Evolutionary conservation across 2,797 vertebrate species (phyloP).

Genomic region (Anableps anableps): DNA sequence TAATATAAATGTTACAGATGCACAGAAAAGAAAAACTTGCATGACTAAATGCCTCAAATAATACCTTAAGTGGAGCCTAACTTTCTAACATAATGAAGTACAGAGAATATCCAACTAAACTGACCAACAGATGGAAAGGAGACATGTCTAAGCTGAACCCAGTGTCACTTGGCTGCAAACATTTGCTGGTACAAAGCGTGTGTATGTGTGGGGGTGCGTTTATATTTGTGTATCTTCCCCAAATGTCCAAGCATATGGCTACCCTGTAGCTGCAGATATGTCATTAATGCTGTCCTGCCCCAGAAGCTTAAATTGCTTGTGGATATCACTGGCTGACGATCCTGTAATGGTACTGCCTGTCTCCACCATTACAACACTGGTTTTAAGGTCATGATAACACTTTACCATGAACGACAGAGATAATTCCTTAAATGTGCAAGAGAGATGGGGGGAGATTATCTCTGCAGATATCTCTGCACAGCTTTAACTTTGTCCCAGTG

Average conservation of each 20-base stretch:
- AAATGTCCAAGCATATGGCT: constrained; percentile 78
- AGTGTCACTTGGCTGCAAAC: constrained; percentile 61
- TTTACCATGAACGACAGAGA: constrained; percentile 68
- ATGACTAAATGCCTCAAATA: constrained; percentile 4
- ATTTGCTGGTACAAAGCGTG: constrained; percentile 29
- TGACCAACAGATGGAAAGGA: constrained; percentile 55
- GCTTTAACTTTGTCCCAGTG: constrained; percentile 48
- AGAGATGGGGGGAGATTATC: constrained; percentile 73
- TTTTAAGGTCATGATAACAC: constrained; percentile 76
- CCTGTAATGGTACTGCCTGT: constrained; percentile 43
- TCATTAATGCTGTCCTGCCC: constrained; percentile 63
- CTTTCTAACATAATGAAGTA: constrained; percentile 9
- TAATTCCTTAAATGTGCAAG: constrained; percentile 73
- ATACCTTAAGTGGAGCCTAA: not conserved
- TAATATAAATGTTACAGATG: constrained; percentile 11
- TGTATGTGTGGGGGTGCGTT: constrained; percentile 16
- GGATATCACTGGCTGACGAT: constrained; percentile 34
- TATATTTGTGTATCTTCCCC: constrained; percentile 35
- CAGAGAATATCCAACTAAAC: constrained; percentile 14
- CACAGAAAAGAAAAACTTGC: not conserved
- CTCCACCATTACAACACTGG: constrained; percentile 61
- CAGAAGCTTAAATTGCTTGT: constrained; percentile 51
- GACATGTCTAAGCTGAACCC: constrained; percentile 49
- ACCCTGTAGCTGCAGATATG: constrained; percentile 65
- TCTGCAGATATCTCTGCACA: constrained; percentile 47